phyloP scores from a whole-genome alignment of 2,888 invertebrate genomes.

The Tipula unca region DNA sequence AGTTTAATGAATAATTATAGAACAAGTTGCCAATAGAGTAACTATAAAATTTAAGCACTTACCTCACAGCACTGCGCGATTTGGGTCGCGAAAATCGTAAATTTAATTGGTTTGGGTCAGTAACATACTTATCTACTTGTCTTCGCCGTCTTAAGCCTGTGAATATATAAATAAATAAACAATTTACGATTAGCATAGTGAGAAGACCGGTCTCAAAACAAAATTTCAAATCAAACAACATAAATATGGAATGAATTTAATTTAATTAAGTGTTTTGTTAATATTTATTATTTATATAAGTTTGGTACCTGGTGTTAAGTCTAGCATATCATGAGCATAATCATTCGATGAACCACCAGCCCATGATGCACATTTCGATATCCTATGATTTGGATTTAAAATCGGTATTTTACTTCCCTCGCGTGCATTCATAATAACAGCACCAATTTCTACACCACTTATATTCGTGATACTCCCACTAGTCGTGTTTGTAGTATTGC shows the following conservation, averaged over 20 bases:
- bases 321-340: conserved; percentile 39
- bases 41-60: conserved; percentile 25
- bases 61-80: conserved; percentile 41
- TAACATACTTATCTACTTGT: conserved; percentile 74
- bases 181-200: neutral
- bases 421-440: neutral
- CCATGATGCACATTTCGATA: conserved; percentile 66
- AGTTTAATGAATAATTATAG: neutral
- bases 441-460: neutral
- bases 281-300: neutral
- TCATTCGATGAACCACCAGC: conserved; percentile 42
- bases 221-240: neutral
- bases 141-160: conserved; percentile 65
- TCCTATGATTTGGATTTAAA: conserved; percentile 45
- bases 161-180: conserved; percentile 19
- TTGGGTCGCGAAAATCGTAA: conserved; percentile 68
- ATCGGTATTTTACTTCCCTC: conserved; percentile 57
- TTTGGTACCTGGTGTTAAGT: conserved; percentile 48
- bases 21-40: neutral
- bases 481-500: conserved; percentile 22
- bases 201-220: neutral
- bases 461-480: conserved; percentile 24
- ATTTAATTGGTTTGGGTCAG: conserved; percentile 74
- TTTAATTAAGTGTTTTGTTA: neutral
- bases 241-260: neutral